phyloP scores from a whole-genome alignment of 2,888 invertebrate species.

The Trissolcus japonicus region DNA sequence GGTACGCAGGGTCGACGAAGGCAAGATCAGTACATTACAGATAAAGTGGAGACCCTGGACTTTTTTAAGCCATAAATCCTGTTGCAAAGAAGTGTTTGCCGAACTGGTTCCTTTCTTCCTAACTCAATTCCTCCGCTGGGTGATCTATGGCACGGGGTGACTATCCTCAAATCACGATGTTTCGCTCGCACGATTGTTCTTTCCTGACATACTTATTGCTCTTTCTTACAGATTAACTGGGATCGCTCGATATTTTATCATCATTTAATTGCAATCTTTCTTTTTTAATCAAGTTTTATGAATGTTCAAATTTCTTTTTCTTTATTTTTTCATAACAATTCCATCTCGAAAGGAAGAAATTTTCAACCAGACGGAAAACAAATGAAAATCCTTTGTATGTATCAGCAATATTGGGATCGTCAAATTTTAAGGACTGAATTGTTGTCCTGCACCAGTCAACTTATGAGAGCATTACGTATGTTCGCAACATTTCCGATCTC shows the following conservation, averaged over 20 bases:
- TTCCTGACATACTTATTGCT: conserved; percentile 43
- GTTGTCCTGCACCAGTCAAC: not conserved
- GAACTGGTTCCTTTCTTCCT: conserved; percentile 77
- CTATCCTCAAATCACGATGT: conserved; percentile 68
- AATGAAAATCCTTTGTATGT: too few relatives aligned
- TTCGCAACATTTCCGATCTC: conserved; percentile 35
- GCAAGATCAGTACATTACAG: conserved; percentile 76
- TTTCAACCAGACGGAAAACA: too few relatives aligned
- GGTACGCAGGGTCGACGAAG: conserved; percentile 65
- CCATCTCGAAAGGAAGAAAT: too few relatives aligned
- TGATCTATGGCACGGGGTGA: conserved; percentile 72
- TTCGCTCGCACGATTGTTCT: conserved; percentile 68
- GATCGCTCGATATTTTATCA: not conserved
- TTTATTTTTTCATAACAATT: too few relatives aligned
- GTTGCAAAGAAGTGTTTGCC: conserved; percentile 74
- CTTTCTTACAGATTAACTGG: not conserved
- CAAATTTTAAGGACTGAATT: too few relatives aligned
- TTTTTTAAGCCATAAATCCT: conserved; percentile 76
- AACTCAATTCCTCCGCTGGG: conserved; percentile 75
- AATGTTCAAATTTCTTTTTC: not conserved
- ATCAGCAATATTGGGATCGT: too few relatives aligned
- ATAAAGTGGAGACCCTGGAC: conserved; percentile 74
- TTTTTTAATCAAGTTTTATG: not conserved
- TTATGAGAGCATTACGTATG: conserved; percentile 40
- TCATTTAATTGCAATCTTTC: not conserved